Percentiles rank a stretch among this genome's conserved stretches.
These are phyloP conservation scores for Acronicta psi DNA, from an alignment of 2,888 invertebrate genomes.

Conservation along the genomic window DNA sequence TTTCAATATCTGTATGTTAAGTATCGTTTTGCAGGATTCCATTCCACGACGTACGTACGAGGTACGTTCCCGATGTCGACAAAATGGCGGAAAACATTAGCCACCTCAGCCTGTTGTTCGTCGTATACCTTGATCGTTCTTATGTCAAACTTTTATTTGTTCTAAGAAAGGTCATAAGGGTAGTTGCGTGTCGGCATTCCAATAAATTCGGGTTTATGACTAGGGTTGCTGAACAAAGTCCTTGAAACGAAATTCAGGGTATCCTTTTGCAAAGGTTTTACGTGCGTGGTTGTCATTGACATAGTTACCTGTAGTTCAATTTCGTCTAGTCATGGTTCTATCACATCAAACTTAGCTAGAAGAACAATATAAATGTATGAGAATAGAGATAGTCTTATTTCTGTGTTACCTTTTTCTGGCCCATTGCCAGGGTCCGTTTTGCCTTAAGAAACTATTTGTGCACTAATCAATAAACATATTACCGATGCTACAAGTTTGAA, in stretches of 20 bases:
- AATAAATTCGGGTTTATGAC: conserved; percentile 64
- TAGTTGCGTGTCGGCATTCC: conserved; percentile 68
- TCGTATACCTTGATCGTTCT: conserved; percentile 35
- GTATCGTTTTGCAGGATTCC: conserved; percentile 41
- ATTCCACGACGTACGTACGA: too few species aligned
- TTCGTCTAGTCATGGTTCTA: conserved; percentile 18
- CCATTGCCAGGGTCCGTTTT: conserved; percentile 23
- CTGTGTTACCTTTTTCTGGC: conserved; percentile 48
- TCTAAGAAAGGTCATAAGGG: conserved; percentile 60
- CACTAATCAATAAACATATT: conserved; percentile 38
- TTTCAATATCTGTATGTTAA: conserved; percentile 36
- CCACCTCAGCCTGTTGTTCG: neutral
- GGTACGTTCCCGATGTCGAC: conserved; percentile 10
- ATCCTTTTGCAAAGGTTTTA: conserved; percentile 58
- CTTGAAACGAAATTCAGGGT: conserved; percentile 72
- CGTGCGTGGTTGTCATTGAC: conserved; percentile 67
- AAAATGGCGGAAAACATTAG: conserved; percentile 13
- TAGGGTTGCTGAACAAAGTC: conserved; percentile 62
- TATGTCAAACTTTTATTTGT: conserved; percentile 41
- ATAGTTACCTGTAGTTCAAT: conserved; percentile 58
- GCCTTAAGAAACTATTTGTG: conserved; percentile 38
- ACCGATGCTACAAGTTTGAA: too few species aligned
- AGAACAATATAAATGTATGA: conserved; percentile 19
- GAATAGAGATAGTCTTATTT: conserved; percentile 37
- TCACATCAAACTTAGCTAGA: conserved; percentile 12